These are phyloP conservation scores for Lathronympha strigana DNA, from an alignment of 2,888 invertebrate genomes.

Conservation along the genomic window DNA sequence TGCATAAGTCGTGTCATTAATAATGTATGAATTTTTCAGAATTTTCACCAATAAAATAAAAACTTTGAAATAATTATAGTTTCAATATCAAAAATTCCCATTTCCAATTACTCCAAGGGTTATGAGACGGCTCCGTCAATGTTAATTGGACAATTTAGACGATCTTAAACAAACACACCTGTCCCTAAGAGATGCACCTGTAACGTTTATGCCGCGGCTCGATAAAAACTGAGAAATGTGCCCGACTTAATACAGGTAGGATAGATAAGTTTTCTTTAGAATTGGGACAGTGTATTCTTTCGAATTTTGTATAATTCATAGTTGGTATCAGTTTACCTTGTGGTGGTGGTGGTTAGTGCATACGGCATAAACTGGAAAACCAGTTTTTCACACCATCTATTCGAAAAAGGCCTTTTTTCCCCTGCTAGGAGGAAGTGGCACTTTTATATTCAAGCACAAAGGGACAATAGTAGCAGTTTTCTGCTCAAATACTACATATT, in stretches of 20 bases:
- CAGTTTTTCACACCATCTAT: too few species aligned
- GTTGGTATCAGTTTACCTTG: too few species aligned
- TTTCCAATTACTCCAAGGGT: constrained; percentile 2
- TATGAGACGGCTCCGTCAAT: constrained; percentile 18
- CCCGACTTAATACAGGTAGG: not conserved
- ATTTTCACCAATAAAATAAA: constrained; percentile 37
- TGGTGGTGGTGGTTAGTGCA: too few species aligned
- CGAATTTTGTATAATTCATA: not conserved
- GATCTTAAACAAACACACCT: constrained; percentile 69
- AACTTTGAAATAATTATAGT: constrained; percentile 5
- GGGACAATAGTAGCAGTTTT: too few species aligned
- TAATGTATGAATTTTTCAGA: constrained; percentile 20
- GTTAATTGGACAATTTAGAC: constrained; percentile 66
- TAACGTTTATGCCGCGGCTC: constrained; percentile 41
- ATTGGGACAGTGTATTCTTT: not conserved
- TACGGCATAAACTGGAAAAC: too few species aligned
- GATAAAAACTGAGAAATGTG: constrained; percentile 30
- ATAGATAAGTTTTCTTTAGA: not conserved
- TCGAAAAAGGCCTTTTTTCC: too few species aligned
- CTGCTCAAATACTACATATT: too few species aligned
- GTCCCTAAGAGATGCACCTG: constrained; percentile 59
- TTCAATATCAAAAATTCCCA: constrained; percentile 15
- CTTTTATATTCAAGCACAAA: too few species aligned
- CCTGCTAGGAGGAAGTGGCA: too few species aligned
- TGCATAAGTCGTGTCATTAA: constrained; percentile 7